Base-by-base conservation (phyloP, 2,113 vertebrate species). In the Rhynchomys soricoides region DNA sequence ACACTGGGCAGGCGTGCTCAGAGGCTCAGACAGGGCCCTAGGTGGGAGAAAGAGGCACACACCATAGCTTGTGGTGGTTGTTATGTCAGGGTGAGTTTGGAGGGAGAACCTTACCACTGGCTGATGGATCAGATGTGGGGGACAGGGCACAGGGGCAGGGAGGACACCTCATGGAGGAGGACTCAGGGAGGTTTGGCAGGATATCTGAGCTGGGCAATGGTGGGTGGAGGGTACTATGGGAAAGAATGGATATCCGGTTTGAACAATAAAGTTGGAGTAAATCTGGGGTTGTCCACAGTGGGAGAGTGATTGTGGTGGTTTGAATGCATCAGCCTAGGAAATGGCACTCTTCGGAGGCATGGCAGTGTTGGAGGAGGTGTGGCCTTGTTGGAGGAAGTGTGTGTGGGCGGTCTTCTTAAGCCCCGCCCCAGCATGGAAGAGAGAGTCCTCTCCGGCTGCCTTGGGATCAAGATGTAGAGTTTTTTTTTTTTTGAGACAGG, bases 31-130 rank as follows among this genome's bases (percentile, higher is more conserved):
- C 48, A 3, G 34, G 68, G 21, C 7, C 4, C 26, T 5, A 2
- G 50, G 22, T 0, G 0, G 50, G 34, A 66, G 62, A 5, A 9
- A 7, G 45, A 55, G 86, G 45, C 24, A 43, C 0, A 12, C 0
- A 45, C 4, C 62, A 64, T 31, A 24, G 26, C 52, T 55, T 13
- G 52, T 81, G 52, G 12, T 59, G 31, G n/a, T 13, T 19, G 45
- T 52, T 31, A 19, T 15, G 7, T 22, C 9, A n/a, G n/a, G 26
- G 1, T 19, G 21, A 40, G 21, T 40, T 74, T 73, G 82, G 52
- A 68, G 50, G 5, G 43, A 89, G n/a, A 64, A 62, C 5, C 40
- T 77, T 40, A 52, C 88, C 40, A 57, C 7, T 62, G 40, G 48
- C 45, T 12, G 71, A 43, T 29, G 70, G 86, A 29, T 93, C 12